phyloP scores from a whole-genome alignment of 2,113 vertebrate species.

The Gobiocypris rarus region DNA sequence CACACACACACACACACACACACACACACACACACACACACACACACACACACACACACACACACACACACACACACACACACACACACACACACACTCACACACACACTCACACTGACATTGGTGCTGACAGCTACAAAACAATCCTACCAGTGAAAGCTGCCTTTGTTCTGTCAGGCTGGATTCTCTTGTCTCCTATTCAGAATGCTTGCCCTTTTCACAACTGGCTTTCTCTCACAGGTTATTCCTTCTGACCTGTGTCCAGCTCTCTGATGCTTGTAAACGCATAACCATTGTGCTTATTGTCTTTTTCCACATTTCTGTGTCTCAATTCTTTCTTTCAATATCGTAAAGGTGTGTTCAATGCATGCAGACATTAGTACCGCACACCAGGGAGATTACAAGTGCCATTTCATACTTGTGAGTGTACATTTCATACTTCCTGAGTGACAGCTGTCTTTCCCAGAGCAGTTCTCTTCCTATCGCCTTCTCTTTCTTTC shows the following conservation, averaged over 20 bases:
- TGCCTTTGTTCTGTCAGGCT: constrained; percentile 47
- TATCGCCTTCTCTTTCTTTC: constrained; percentile 24
- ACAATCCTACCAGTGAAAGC: constrained; percentile 22
- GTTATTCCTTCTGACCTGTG: constrained; percentile 11
- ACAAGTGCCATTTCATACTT: constrained; percentile 72
- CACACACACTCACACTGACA: constrained; percentile 13
- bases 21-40: constrained; percentile 9
- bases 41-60: not conserved
- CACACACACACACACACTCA: constrained; percentile 1
- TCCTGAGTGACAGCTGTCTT: constrained; percentile 79
- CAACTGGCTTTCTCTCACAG: constrained; percentile 21
- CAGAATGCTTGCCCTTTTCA: constrained; percentile 10
- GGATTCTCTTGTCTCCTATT: constrained; percentile 26
- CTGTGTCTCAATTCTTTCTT: not conserved
- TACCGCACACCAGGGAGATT: constrained; percentile 54
- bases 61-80: constrained; percentile 9
- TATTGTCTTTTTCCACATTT: not conserved
- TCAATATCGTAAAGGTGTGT: constrained; percentile 14
- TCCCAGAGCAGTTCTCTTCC: constrained; percentile 60
- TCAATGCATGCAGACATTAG: constrained; percentile 13
- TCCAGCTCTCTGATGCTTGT: constrained; percentile 6
- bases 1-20: not conserved
- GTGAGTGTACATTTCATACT: constrained; percentile 24
- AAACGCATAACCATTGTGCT: not conserved
- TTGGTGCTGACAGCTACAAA: constrained; percentile 49